Percentiles rank a stretch among this genome's conserved stretches.
These are phyloP conservation scores for Acanthiza pusilla DNA, from an alignment of 2,797 vertebrate genomes.

Conservation along the genomic window DNA sequence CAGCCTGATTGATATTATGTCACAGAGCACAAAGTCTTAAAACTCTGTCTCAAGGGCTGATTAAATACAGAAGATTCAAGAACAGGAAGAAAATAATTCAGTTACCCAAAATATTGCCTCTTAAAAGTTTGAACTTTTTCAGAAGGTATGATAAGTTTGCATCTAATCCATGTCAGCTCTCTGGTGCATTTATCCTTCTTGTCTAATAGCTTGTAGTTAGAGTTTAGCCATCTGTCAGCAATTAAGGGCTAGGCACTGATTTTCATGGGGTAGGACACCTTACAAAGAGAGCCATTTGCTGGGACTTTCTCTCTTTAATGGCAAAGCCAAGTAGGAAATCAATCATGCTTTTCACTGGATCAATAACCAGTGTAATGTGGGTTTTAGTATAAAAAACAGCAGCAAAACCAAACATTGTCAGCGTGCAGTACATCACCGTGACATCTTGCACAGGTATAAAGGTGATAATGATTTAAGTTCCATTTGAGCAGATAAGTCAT, in stretches of 20 bases:
- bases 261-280: neutral
- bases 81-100: neutral
- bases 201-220: neutral
- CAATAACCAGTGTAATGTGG: neutral
- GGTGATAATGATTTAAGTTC: neutral
- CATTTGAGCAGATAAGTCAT: neutral
- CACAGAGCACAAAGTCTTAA: neutral
- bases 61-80: neutral
- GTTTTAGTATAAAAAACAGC: neutral
- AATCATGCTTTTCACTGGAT: neutral
- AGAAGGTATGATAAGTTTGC: neutral
- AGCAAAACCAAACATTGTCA: neutral
- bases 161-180: neutral
- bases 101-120: neutral
- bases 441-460: neutral
- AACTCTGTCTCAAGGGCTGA: neutral
- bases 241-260: neutral
- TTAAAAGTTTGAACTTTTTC: neutral
- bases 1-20: neutral
- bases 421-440: neutral
- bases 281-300: neutral
- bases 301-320: neutral
- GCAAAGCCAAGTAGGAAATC: neutral
- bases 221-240: constrained; percentile 24
- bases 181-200: neutral